phyloP scores from a whole-genome alignment of 2,113 vertebrate genomes.

The Cyprinodon tularosa region DNA sequence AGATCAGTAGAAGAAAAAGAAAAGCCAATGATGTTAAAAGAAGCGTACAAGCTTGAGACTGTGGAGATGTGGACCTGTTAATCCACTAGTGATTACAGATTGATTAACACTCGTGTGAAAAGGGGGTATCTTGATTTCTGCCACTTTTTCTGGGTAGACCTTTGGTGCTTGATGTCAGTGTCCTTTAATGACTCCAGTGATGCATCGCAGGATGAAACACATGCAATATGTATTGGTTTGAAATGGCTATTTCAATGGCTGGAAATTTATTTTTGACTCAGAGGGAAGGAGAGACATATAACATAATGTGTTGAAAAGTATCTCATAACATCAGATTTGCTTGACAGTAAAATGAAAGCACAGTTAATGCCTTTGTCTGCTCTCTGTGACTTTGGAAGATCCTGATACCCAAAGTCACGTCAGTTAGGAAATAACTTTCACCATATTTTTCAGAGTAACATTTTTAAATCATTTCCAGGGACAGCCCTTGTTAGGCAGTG shows the following conservation, averaged over 20 bases:
- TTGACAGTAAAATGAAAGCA: not conserved
- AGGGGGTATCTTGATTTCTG: no score
- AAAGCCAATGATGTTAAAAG: no score
- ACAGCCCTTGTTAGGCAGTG: conserved; percentile 33
- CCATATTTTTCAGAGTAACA: conserved; percentile 1
- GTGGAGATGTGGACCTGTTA: no score
- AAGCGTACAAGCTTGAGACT: no score
- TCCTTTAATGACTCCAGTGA: not conserved
- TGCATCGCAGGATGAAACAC: not conserved
- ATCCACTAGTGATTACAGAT: no score
- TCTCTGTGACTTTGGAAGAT: not conserved
- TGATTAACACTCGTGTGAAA: no score
- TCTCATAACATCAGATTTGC: not conserved
- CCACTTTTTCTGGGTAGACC: not conserved
- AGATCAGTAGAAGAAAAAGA: no score
- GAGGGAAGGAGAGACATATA: not conserved
- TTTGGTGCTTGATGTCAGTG: not conserved
- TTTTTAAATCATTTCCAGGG: conserved; percentile 43
- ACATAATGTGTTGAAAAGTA: not conserved
- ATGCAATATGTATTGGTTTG: not conserved
- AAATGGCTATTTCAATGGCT: not conserved
- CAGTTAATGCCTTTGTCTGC: not conserved
- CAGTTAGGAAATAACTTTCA: not conserved
- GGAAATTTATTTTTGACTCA: not conserved
- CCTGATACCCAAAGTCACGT: not conserved